Base-by-base conservation (phyloP, 2,797 vertebrate genomes). In the Gallinago solitaria region DNA sequence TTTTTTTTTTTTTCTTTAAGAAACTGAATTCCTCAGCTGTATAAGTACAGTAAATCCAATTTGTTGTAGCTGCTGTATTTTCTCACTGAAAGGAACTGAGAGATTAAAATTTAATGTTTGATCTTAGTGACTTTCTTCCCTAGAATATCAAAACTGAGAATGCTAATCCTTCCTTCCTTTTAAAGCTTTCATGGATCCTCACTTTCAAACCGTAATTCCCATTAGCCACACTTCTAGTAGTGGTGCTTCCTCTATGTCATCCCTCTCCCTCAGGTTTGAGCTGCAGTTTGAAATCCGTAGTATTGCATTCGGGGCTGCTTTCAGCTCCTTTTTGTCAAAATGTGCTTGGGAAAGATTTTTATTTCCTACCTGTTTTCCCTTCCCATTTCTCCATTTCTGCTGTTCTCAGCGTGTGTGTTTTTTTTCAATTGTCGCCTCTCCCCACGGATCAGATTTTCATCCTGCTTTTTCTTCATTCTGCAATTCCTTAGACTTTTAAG, bases 1-100 rank as follows among this genome's bases (percentile, higher is more conserved):
- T 35, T 51, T 32, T 76, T 32, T 47, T n/a, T n/a, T 47, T 39
- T 70, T 41, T 87, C 23, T 59, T 17, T 9, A 78, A 63, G 69
- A 81, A 87, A 43, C n/a, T 13, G 57, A 65, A 73, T 92, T 84
- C 71, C 60, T 93, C 48, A 59, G 32, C 70, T 70, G 21, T 13
- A 2, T 80, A 90, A 91, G 64, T 89, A 78, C 33, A 54, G 45
- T 59, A 92, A 94, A 96, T 85, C 84, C 68, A 75, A 71, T 95
- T 89, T 83, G 33, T 65, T 85, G 33, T 54, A 81, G 35, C 83
- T 93, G 18, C 88, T 87, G 87, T 96, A 84, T 76, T 93, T 96
- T 79, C 54, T 89, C 43, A 28, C 67, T 82, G 51, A 89, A 89
- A 84, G 37, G 64, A 93, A 80, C 7, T 8, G 9, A 41, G 68